Percentiles rank a stretch among this genome's conserved stretches.
phyloP scores from a whole-genome alignment of 1,140 invertebrate species.

The Heliothis subflexa region DNA sequence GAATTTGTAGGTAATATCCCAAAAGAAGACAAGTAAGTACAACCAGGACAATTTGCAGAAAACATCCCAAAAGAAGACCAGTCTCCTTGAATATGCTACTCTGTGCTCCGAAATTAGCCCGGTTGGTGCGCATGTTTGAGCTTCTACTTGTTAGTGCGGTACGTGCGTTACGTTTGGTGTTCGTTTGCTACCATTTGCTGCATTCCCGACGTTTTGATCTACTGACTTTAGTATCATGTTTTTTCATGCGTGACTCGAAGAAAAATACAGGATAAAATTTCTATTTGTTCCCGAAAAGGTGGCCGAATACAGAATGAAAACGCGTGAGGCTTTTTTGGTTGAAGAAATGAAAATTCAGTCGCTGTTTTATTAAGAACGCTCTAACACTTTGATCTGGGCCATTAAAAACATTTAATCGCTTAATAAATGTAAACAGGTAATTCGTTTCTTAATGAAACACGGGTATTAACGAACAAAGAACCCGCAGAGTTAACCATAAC shows the following conservation, averaged over 20 bases:
- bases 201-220: slow-evolving; percentile 26
- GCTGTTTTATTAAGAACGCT: too few species aligned
- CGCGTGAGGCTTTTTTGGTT: neutral
- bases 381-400: too few species aligned
- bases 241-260: slow-evolving; percentile 15
- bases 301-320: neutral
- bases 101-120: slow-evolving; percentile 52
- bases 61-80: neutral
- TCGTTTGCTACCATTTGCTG: slow-evolving; percentile 24
- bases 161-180: slow-evolving; percentile 49
- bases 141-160: slow-evolving; percentile 51
- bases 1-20: too few species aligned
- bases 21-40: neutral
- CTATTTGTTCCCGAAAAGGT: neutral
- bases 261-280: slow-evolving; percentile 13
- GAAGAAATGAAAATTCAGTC: neutral
- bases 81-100: slow-evolving; percentile 4
- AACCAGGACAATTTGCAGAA: neutral
- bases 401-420: too few species aligned
- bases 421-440: too few species aligned
- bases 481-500: slow-evolving; percentile 8
- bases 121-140: slow-evolving; percentile 54
- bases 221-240: slow-evolving; percentile 20
- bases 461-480: slow-evolving; percentile 7
- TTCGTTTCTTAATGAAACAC: too few species aligned